These are phyloP conservation scores for Haliclystus octoradiatus DNA, from an alignment of 30 jellyfish, hydroid and myxozoan genomes.

Conservation along the genomic window DNA sequence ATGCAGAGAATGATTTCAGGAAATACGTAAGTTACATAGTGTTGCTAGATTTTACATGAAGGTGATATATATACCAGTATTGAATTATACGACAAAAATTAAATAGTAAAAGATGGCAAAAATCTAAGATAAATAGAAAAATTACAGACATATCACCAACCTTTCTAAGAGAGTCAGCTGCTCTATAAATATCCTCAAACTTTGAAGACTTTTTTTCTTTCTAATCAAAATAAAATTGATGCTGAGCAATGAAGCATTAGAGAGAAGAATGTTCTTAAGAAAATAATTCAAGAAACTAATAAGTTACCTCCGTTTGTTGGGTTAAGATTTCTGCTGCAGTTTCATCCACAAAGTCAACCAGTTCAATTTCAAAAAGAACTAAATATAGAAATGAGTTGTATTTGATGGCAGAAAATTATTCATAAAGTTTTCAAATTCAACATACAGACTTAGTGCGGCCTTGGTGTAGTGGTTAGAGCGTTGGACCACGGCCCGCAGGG, in stretches of 20 bases:
- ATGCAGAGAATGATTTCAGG: too few relatives aligned
- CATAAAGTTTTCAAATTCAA: too few relatives aligned
- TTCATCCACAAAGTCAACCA: slow-evolving; percentile 42
- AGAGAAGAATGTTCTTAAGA: background rate
- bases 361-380: slow-evolving; percentile 67
- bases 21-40: too few relatives aligned
- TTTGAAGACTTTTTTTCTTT: slow-evolving; percentile 10
- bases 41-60: too few relatives aligned
- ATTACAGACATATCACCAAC: too few relatives aligned
- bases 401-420: too few relatives aligned
- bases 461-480: background rate
- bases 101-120: too few relatives aligned
- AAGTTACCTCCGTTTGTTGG: slow-evolving; percentile 24
- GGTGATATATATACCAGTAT: too few relatives aligned
- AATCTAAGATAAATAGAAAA: too few relatives aligned
- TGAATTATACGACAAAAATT: too few relatives aligned
- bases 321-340: slow-evolving; percentile 61
- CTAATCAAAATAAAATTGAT: background rate
- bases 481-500: background rate
- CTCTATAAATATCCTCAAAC: slow-evolving; percentile 28
- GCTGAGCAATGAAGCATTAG: slow-evolving; percentile 10
- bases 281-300: background rate
- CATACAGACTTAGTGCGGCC: background rate
- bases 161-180: slow-evolving; percentile 23
- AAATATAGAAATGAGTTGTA: background rate